phyloP scores from a whole-genome alignment of 1,140 invertebrate genomes.

The Euwallacea fornicatus region DNA sequence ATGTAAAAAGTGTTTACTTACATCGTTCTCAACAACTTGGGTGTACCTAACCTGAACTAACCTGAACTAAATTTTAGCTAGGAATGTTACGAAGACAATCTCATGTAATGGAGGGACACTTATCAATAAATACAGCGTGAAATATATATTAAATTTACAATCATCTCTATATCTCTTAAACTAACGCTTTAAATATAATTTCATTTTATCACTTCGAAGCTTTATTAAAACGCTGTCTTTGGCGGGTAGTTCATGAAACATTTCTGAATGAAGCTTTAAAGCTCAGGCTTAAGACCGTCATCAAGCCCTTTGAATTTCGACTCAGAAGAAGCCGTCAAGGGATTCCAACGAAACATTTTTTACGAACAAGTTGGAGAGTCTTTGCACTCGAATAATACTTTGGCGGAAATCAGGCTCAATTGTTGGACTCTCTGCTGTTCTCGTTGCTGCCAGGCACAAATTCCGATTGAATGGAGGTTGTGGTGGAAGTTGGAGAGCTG shows the following conservation, averaged over 20 bases:
- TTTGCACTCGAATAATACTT: background rate
- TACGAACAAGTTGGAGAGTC: background rate
- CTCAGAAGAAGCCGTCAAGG: background rate
- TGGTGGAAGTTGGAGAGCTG: slow-evolving; percentile 53
- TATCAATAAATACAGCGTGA: slow-evolving; percentile 14
- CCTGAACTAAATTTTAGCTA: background rate
- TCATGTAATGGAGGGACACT: slow-evolving; percentile 14
- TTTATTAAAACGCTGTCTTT: slow-evolving; percentile 22
- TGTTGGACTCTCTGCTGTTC: slow-evolving; percentile 63
- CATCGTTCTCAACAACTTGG: background rate
- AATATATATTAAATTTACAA: slow-evolving; percentile 18
- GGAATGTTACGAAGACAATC: slow-evolving; percentile 15
- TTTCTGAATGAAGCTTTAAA: background rate
- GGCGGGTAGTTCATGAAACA: background rate
- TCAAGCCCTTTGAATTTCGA: background rate
- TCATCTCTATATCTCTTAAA: slow-evolving; percentile 6
- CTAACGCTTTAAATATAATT: slow-evolving; percentile 21
- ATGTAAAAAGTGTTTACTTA: slow-evolving; percentile 9
- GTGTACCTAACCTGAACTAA: too few species aligned
- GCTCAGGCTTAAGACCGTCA: slow-evolving; percentile 14
- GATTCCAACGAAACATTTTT: background rate
- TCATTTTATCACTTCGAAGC: slow-evolving; percentile 33
- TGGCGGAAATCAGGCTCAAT: slow-evolving; percentile 5
- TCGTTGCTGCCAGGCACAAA: slow-evolving; percentile 59
- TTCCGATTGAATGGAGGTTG: slow-evolving; percentile 46